Percentiles rank a stretch among this genome's conserved stretches.
phyloP scores from a whole-genome alignment of 2,797 vertebrate species.

The Sebastes oblongus region DNA sequence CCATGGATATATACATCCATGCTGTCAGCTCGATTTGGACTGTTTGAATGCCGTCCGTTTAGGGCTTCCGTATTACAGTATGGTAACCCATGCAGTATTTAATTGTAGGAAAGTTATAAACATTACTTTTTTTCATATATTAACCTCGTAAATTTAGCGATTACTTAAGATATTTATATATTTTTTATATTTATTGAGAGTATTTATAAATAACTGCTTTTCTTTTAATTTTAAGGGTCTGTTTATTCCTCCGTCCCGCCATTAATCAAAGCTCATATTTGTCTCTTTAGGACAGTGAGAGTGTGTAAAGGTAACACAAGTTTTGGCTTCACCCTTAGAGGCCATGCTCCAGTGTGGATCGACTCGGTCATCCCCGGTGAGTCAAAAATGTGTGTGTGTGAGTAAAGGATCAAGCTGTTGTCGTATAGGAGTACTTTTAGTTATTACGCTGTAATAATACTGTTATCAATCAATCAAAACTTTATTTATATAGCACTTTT shows the following conservation, averaged over 20 bases:
- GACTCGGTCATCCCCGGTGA: slow-evolving; percentile 95
- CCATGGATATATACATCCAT: no score
- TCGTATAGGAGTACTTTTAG: background rate
- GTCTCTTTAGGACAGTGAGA: slow-evolving; percentile 88
- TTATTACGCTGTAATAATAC: background rate
- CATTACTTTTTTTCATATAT: no score
- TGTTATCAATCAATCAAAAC: background rate
- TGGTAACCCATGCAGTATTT: background rate
- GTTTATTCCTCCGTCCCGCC: background rate
- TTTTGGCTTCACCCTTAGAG: slow-evolving; percentile 95
- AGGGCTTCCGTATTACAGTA: background rate
- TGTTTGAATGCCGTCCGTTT: no score
- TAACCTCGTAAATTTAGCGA: background rate
- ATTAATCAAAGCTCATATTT: slow-evolving; percentile 20
- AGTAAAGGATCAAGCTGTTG: background rate
- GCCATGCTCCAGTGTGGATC: slow-evolving; percentile 97
- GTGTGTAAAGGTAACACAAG: slow-evolving; percentile 97
- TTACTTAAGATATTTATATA: background rate
- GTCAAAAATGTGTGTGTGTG: slow-evolving; percentile 24
- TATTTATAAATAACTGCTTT: background rate
- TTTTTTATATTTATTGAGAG: no score
- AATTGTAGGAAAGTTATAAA: background rate
- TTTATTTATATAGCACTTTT: no score
- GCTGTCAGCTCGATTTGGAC: no score
- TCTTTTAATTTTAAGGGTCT: background rate